Base-by-base conservation (phyloP, 2,797 vertebrate genomes). In the Kryptopterus vitreolus region DNA sequence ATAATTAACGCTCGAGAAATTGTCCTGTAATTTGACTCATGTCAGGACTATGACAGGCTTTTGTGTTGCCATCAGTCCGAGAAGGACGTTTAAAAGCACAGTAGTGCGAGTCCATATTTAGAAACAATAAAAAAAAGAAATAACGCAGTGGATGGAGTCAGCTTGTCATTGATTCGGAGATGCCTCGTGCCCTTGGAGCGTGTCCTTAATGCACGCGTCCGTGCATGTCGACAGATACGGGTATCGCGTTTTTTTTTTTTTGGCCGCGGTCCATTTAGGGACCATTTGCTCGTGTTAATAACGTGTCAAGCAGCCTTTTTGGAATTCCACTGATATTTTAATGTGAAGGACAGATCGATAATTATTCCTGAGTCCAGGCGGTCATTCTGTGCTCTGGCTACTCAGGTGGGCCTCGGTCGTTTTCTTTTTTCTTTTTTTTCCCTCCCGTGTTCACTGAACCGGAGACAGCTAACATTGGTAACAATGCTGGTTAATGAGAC, bases 21-120 rank as follows among this genome's bases (percentile, higher is more conserved):
- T 50, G 63, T 87, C 61, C 80, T 82, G 81, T 83, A 78, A 88
- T 87, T 86, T 83, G 76, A 79, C 82, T 84, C 52, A 12, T 80
- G 83, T 85, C 80, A 86, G 62, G 73, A 85, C 71, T 24, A 65
- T 81, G 71, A 82, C 82, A 61, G 71, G 71, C 52, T 29, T 29
- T 66, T 78, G 69, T 33, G 50, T 71, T 78, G 57, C 71, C 58
- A 2, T 78, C 61, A 58, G 33, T 82, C 63, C 59, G 62, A 77
- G 71, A 55, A 69, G 48, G 79, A 79, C 43, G 33, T 81, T 58
- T 58, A 74, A 82, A 79, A 55, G 31, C 81, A 61, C 58, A 48
- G 50, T 62, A 48, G 33, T 79, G 53, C 59, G 10, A 12, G 24
- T 78, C 71, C 74, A 70, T 68, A 48, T 15, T 24, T 79, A 35